A percentile compares a stretch with the other conserved stretches of the same genome.
Evolutionary conservation across 2,113 vertebrate genomes (phyloP).

Genomic region (Callithrix jacchus): DNA sequence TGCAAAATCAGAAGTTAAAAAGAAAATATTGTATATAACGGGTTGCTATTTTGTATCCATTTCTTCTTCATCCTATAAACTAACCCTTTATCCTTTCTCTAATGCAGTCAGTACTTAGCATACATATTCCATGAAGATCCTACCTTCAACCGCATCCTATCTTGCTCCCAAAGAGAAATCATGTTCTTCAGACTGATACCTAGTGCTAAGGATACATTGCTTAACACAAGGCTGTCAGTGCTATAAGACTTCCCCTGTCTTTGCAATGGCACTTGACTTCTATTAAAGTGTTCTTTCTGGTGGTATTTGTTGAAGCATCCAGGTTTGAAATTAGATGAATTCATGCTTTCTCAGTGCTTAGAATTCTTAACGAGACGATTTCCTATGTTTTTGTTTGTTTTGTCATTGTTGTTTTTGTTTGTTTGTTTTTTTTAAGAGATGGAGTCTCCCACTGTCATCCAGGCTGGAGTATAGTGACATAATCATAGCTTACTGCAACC

Average conservation of each 20-base stretch:
- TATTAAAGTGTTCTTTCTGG: not conserved
- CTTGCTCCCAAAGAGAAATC: not conserved
- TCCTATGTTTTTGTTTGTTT: not conserved
- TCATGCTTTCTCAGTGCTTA: not conserved
- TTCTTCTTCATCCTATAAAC: not conserved
- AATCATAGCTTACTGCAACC: too few relatives aligned
- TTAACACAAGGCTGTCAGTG: not conserved
- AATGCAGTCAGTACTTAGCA: not conserved
- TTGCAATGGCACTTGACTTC: not conserved
- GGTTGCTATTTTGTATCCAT: not conserved
- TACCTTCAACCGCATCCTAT: not conserved
- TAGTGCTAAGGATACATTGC: not conserved
- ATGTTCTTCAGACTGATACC: not conserved
- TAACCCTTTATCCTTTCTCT: not conserved
- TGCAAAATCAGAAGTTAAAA: not conserved
- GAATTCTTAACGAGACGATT: too few relatives aligned
- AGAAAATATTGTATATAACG: not conserved
- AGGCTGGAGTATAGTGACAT: too few relatives aligned
- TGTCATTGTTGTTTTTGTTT: too few relatives aligned
- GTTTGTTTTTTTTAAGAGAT: too few relatives aligned
- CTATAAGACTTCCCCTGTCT: not conserved
- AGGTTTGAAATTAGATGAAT: not conserved
- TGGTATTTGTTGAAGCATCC: not conserved
- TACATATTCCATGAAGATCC: not conserved
- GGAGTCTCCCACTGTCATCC: too few relatives aligned